Base-by-base conservation (phyloP, 2,113 vertebrate genomes). In the Archilochus colubris region DNA sequence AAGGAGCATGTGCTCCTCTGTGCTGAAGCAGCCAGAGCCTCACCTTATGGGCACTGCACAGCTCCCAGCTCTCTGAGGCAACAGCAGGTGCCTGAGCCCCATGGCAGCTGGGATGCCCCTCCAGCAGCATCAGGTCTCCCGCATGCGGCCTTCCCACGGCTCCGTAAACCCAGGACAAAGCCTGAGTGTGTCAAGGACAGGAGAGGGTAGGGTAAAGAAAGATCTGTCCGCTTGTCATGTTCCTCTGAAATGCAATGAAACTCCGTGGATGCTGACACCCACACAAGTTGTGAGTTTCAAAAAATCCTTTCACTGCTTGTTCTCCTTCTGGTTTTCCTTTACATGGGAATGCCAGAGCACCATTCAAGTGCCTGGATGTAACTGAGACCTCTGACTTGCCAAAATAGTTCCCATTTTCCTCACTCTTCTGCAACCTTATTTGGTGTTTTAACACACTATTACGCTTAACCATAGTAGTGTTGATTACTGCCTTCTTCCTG, bases 131-230 rank as follows among this genome's bases (percentile, higher is more conserved):
- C 0, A n/a, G 25, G 3, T n/a, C 61, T 12, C 55, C 63, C 8
- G 27, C 1, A 7, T 18, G 12, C 25, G 66, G 55, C 19, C 57
- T 50, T 44, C 36, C 59, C 1, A 0, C 15, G 50, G 81, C 85
- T 81, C 66, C 40, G 18, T 54, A 9, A 33, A 31, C 0, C 46
- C 63, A 48, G 67, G 54, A 57, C 9, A 28, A 62, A 64, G 66
- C 30, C 50, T 6, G 0, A 0, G 4, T 3, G 51, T 5, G 14
- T 7, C 6, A 51, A 22, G 7, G 2, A n/a, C 43, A 59, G 15
- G 44, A 28, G 24, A 72, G 30, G 27, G 31, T 51, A 84, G 27
- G 63, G 31, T 55, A 40, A 62, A 66, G 21, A n/a, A 67, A n/a
- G 0, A 31, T 25, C 4, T 27, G 16, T 20, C 46, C 84, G 40